phyloP scores from a whole-genome alignment of 2,797 vertebrate species.

The Loris lydekkerianus region DNA sequence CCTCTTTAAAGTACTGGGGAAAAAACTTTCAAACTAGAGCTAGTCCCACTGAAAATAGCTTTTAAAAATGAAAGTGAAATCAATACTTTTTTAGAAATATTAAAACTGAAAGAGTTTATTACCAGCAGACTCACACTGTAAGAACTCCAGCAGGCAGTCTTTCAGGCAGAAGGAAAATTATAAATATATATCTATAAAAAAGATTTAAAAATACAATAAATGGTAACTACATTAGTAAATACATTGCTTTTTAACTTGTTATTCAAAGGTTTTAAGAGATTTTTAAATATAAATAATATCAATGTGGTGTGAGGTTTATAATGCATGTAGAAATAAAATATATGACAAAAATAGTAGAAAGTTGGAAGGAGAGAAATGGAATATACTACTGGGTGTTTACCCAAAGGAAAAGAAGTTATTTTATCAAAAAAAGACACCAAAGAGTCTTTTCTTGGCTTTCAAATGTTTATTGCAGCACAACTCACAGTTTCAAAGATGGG shows the following conservation, averaged over 20 bases:
- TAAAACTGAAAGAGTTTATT: not conserved
- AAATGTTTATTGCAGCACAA: too few species aligned
- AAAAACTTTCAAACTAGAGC: not conserved
- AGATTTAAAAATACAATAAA: not conserved
- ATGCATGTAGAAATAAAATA: not conserved
- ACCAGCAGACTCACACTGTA: not conserved
- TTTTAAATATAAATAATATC: constrained; percentile 19
- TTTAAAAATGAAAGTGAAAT: not conserved
- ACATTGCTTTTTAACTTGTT: not conserved
- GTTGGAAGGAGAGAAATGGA: not conserved
- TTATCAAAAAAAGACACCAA: too few species aligned
- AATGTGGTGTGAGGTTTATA: not conserved
- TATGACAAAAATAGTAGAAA: not conserved
- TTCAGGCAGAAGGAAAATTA: not conserved
- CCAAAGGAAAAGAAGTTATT: too few species aligned
- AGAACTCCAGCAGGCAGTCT: not conserved
- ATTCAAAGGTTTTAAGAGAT: not conserved
- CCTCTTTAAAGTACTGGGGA: not conserved
- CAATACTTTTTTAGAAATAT: not conserved
- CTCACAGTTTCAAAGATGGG: too few species aligned
- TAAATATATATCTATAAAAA: not conserved
- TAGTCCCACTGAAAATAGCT: not conserved
- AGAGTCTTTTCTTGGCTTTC: too few species aligned
- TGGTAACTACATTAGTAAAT: not conserved
- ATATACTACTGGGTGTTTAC: not conserved